A percentile compares a stretch with the other conserved stretches of the same genome.
These are phyloP conservation scores for Phragmatobia fuliginosa DNA, from an alignment of 2,888 invertebrate species.

Conservation along the genomic window DNA sequence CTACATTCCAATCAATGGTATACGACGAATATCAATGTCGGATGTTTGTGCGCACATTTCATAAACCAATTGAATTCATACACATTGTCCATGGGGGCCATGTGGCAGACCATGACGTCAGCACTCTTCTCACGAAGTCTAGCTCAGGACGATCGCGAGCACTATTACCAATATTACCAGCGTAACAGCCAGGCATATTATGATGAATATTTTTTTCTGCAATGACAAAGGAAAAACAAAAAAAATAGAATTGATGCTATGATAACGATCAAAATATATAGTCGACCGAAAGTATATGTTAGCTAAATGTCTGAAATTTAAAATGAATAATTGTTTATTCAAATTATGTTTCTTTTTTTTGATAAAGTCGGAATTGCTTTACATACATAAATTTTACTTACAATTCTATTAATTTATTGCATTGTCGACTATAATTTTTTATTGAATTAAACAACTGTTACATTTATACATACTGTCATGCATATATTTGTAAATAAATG, in stretches of 20 bases:
- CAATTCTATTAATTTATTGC: not conserved
- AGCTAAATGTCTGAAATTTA: not conserved
- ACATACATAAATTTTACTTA: not conserved
- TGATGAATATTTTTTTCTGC: slow-evolving; percentile 96
- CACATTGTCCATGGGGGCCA: slow-evolving; percentile 43
- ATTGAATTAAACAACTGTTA: slow-evolving; percentile 1
- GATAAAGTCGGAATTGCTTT: not conserved
- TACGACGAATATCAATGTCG: slow-evolving; percentile 59
- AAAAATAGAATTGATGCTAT: slow-evolving; percentile 76
- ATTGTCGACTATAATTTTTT: slow-evolving; percentile 10
- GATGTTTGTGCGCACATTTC: slow-evolving; percentile 42
- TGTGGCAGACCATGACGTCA: slow-evolving; percentile 56
- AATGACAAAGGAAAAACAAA: slow-evolving; percentile 87
- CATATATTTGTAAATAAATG: not conserved
- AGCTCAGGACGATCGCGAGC: slow-evolving; percentile 81
- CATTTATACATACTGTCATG: slow-evolving; percentile 11
- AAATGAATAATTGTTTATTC: not conserved
- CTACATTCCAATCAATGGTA: slow-evolving; percentile 45
- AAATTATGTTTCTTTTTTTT: not conserved
- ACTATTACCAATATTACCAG: slow-evolving; percentile 92
- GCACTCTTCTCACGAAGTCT: slow-evolving; percentile 55
- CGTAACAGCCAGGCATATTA: slow-evolving; percentile 93
- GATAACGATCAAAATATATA: slow-evolving; percentile 30
- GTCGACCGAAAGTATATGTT: slow-evolving; percentile 25
- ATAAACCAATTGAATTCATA: slow-evolving; percentile 54